A percentile compares a stretch with the other conserved stretches of the same genome.
These are phyloP conservation scores for Thymelicus lineola DNA, from an alignment of 2,888 invertebrate genomes.

Conservation along the genomic window DNA sequence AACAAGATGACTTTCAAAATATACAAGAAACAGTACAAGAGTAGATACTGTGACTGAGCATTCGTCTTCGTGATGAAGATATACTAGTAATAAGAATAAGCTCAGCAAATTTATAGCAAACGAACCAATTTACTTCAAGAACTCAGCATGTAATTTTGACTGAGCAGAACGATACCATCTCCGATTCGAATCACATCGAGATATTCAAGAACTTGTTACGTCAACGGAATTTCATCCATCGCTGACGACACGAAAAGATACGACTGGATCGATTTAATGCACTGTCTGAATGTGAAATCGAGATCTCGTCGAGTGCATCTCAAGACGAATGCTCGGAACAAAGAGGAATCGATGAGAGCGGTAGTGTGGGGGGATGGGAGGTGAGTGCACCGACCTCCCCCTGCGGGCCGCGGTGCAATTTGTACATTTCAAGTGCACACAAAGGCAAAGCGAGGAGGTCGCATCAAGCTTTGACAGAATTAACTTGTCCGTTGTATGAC, in stretches of 20 bases:
- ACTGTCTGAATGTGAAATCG: conserved; percentile 73
- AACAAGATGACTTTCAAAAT: not conserved
- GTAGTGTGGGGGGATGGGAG: conserved; percentile 67
- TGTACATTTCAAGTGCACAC: conserved; percentile 85
- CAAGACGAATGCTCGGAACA: conserved; percentile 81
- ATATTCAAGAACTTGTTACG: conserved; percentile 49
- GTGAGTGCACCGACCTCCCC: conserved; percentile 78
- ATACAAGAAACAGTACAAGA: too few relatives aligned
- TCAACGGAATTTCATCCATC: conserved; percentile 52
- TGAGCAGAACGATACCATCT: conserved; percentile 40
- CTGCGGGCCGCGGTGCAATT: conserved; percentile 79
- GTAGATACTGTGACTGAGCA: too few relatives aligned
- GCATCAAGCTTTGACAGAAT: conserved; percentile 83
- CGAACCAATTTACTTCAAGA: not conserved
- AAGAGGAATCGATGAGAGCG: conserved; percentile 82
- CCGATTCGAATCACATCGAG: conserved; percentile 47
- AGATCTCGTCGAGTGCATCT: conserved; percentile 77
- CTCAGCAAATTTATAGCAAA: not conserved
- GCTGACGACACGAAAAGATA: conserved; percentile 51
- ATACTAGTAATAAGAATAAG: too few relatives aligned
- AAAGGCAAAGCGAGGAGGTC: conserved; percentile 82
- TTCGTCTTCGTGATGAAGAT: too few relatives aligned
- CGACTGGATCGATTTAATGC: conserved; percentile 52
- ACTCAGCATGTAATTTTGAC: conserved; percentile 39
- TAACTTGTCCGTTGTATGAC: conserved; percentile 80